Percentiles rank a stretch among this genome's conserved stretches.
These are phyloP conservation scores for Volucella zonaria DNA, from an alignment of 2,888 invertebrate genomes.

Conservation along the genomic window DNA sequence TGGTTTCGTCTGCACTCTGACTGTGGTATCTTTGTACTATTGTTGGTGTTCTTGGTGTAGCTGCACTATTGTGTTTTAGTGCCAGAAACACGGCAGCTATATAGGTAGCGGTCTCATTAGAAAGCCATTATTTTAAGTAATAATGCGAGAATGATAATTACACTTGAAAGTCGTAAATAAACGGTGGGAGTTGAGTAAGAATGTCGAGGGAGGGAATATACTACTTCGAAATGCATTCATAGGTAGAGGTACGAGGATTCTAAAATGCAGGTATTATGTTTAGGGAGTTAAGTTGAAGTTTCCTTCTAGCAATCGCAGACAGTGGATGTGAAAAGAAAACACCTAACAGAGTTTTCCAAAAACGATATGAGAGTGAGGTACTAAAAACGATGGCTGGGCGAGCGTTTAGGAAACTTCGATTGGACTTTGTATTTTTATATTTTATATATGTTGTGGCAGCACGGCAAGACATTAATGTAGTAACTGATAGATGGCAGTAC, in stretches of 20 bases:
- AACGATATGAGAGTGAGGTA: too few relatives aligned
- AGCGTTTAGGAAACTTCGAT: too few relatives aligned
- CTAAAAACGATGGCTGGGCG: too few relatives aligned
- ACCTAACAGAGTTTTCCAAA: too few relatives aligned
- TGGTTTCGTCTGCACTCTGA: slow-evolving; percentile 30
- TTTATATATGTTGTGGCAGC: too few relatives aligned
- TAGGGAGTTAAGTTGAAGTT: slow-evolving; percentile 31
- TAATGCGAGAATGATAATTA: slow-evolving; percentile 67
- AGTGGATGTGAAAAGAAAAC: slow-evolving; percentile 34
- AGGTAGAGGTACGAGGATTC: slow-evolving; percentile 8
- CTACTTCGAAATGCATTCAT: not conserved
- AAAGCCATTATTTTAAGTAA: slow-evolving; percentile 72
- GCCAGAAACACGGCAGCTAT: slow-evolving; percentile 32
- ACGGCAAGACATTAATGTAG: too few relatives aligned
- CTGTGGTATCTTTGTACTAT: too few relatives aligned
- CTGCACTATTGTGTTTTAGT: not conserved
- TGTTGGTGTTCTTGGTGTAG: too few relatives aligned
- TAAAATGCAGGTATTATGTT: slow-evolving; percentile 54
- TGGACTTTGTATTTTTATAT: too few relatives aligned
- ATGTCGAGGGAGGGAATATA: slow-evolving; percentile 18
- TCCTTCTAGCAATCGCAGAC: not conserved
- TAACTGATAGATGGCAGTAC: too few relatives aligned
- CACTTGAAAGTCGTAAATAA: slow-evolving; percentile 65
- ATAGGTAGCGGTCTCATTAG: slow-evolving; percentile 63
- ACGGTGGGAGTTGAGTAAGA: slow-evolving; percentile 34